Evolutionary conservation across 2,113 vertebrate genomes (phyloP).

Genomic region (Chamaea fasciata): DNA sequence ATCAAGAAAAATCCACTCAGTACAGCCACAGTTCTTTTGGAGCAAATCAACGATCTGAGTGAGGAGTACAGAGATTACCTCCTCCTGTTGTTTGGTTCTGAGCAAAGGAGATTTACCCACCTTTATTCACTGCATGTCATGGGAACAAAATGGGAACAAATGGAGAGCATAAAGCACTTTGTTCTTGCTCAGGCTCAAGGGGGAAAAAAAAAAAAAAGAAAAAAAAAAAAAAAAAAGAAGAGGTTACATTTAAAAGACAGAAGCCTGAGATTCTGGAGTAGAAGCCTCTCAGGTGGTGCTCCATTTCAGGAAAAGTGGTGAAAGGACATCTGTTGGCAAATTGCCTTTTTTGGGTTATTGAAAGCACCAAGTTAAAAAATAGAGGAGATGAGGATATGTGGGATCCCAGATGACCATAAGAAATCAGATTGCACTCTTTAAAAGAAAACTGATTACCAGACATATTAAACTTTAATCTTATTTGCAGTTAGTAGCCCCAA

Average conservation of each 20-base stretch:
- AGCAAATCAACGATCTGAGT: background rate
- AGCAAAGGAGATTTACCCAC: background rate
- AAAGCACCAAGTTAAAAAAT: background rate
- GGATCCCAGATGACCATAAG: slow-evolving; percentile 38
- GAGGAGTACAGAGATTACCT: background rate
- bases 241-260: background rate
- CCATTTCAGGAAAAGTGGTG: background rate
- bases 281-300: background rate
- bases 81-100: background rate
- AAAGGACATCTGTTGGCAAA: slow-evolving; percentile 30
- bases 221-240: background rate
- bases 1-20: background rate
- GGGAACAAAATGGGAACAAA: background rate
- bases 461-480: slow-evolving; percentile 61
- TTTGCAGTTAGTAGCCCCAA: slow-evolving; percentile 54
- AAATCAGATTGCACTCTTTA: slow-evolving; percentile 49
- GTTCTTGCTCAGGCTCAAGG: background rate
- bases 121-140: background rate
- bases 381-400: background rate
- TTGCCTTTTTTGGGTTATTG: background rate
- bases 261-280: background rate
- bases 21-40: background rate
- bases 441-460: slow-evolving; percentile 51
- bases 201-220: background rate
- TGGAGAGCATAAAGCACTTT: background rate